Evolutionary conservation across 1,140 invertebrate genomes (phyloP).

Genomic region (Megalopta genalis): DNA sequence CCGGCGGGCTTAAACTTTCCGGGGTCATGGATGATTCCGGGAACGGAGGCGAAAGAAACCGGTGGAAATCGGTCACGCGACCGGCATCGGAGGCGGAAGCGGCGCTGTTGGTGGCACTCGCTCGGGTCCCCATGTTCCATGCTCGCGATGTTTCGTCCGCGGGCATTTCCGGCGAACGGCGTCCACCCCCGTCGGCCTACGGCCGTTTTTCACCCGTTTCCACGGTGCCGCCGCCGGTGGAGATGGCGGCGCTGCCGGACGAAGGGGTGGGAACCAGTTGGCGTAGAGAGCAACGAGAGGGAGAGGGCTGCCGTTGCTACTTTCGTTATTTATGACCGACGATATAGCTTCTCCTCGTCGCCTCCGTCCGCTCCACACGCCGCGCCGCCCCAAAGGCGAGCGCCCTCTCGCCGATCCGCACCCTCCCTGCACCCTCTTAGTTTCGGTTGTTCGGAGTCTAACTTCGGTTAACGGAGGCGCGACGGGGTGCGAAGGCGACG

Average conservation of each 20-base stretch:
- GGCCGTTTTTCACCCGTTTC: slow-evolving; percentile 68
- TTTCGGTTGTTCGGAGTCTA: slow-evolving; percentile 52
- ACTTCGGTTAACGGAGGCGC: slow-evolving; percentile 52
- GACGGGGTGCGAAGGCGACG: slow-evolving; percentile 28
- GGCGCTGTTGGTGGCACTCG: slow-evolving; percentile 11
- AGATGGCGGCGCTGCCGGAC: slow-evolving; percentile 43
- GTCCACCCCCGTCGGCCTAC: slow-evolving; percentile 15
- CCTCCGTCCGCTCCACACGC: slow-evolving; percentile 51
- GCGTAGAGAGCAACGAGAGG: slow-evolving; percentile 28
- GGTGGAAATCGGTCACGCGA: slow-evolving; percentile 26
- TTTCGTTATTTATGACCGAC: slow-evolving; percentile 72
- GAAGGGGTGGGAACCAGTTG: slow-evolving; percentile 44
- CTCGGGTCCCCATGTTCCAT: background rate
- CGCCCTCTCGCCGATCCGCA: background rate
- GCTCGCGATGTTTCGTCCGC: slow-evolving; percentile 28
- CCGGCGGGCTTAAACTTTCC: slow-evolving; percentile 3
- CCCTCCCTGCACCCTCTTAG: slow-evolving; percentile 23
- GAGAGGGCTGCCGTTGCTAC: slow-evolving; percentile 69
- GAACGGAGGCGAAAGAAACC: background rate
- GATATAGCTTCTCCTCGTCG: slow-evolving; percentile 64
- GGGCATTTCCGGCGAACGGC: slow-evolving; percentile 45
- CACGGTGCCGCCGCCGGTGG: slow-evolving; percentile 32
- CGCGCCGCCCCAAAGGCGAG: slow-evolving; percentile 39
- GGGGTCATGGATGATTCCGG: background rate
- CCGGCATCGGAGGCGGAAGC: background rate